Conservation (phyloP, 2,888 invertebrate genomes). For the Lepidochrysops patricia region DNA sequence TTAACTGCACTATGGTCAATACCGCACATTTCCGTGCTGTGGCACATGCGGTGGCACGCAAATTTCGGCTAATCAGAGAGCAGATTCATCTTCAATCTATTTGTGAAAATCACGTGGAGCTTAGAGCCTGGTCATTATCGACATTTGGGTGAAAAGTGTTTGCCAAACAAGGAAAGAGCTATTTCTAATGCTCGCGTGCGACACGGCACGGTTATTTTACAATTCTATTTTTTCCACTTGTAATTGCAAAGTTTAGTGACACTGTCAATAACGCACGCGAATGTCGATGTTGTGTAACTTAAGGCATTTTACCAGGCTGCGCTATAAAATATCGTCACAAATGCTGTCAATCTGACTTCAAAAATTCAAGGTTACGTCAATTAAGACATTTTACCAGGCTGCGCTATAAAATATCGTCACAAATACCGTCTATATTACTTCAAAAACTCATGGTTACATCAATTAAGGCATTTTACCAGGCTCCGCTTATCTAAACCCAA, state of each 20-base stretch:
- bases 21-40: too few relatives aligned
- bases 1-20: too few relatives aligned
- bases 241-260: conserved; percentile 12
- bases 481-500: background rate
- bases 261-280: conserved; percentile 9
- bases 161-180: conserved; percentile 10
- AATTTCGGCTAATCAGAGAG: too few relatives aligned
- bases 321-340: background rate
- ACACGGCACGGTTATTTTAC: conserved; percentile 4
- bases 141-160: conserved; percentile 11
- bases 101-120: too few relatives aligned
- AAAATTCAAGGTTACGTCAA: background rate
- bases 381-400: background rate
- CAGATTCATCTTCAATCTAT: too few relatives aligned
- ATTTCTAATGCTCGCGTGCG: conserved; percentile 11
- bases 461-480: background rate
- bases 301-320: background rate
- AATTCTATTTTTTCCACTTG: conserved; percentile 10
- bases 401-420: background rate
- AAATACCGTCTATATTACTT: too few relatives aligned
- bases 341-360: too few relatives aligned
- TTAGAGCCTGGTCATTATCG: too few relatives aligned
- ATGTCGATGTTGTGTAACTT: background rate
- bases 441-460: background rate
- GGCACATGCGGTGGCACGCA: too few relatives aligned